Conservation (phyloP, 2,113 vertebrate genomes). For the Hucho hucho region DNA sequence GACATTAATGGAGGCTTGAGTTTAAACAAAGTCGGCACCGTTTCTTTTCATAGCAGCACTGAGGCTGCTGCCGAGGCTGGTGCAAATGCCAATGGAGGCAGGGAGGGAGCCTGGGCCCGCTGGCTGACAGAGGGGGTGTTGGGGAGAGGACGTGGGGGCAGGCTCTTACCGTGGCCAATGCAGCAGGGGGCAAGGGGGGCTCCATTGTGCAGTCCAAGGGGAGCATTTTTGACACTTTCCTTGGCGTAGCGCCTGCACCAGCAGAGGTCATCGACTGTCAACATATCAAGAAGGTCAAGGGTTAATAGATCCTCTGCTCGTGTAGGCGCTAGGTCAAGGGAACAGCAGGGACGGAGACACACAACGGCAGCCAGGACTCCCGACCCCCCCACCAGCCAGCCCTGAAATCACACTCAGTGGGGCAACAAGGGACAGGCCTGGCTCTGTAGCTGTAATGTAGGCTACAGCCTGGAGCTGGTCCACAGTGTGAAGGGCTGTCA, state of each 20-base stretch:
- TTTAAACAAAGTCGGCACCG: conserved; percentile 54
- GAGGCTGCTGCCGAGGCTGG: not conserved
- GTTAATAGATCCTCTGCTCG: conserved; percentile 60
- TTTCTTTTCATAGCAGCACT: conserved; percentile 24
- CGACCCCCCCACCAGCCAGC: too few species aligned
- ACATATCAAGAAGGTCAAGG: conserved; percentile 64
- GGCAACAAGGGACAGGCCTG: not conserved
- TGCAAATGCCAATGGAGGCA: not conserved
- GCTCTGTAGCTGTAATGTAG: not conserved
- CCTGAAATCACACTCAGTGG: not conserved
- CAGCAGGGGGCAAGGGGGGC: conserved; percentile 57
- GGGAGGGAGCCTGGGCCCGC: not conserved
- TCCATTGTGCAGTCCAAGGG: conserved; percentile 48
- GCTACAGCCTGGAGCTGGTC: not conserved
- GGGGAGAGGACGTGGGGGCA: conserved; percentile 1
- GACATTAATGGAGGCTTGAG: conserved; percentile 42
- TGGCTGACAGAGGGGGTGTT: not conserved
- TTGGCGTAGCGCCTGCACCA: conserved; percentile 62
- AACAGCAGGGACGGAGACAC: conserved; percentile 17
- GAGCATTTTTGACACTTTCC: conserved; percentile 54
- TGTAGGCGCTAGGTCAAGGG: conserved; percentile 57
- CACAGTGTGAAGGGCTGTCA: not conserved
- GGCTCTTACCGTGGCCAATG: conserved; percentile 54
- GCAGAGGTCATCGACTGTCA: conserved; percentile 65
- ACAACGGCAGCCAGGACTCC: too few species aligned